A percentile compares a stretch with the other conserved stretches of the same genome.
phyloP scores from a whole-genome alignment of 2,113 vertebrate species.

The Heterocephalus glaber region DNA sequence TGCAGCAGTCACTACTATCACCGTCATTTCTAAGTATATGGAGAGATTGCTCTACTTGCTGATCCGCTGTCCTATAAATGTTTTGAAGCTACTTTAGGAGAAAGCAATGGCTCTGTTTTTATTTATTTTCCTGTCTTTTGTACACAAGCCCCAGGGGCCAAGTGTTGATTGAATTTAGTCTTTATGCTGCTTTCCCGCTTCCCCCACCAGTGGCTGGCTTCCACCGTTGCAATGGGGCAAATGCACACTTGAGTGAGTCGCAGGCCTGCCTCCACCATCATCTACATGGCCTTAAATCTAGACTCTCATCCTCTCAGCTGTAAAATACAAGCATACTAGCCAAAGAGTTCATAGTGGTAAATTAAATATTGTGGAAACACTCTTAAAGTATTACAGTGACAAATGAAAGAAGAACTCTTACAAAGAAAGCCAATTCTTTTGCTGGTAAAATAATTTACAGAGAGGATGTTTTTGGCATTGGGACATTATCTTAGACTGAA shows the following conservation, averaged over 20 bases:
- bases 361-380: not conserved
- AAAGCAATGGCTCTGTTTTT: not conserved
- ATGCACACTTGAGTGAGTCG: not conserved
- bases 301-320: not conserved
- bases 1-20: not conserved
- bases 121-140: not conserved
- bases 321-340: not conserved
- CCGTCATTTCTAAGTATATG: not conserved
- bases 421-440: not conserved
- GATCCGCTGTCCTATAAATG: not conserved
- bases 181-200: not conserved
- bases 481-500: constrained; percentile 28
- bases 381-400: not conserved
- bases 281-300: not conserved
- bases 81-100: not conserved
- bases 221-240: not conserved
- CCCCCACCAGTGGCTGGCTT: not conserved
- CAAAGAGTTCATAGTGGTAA: not conserved
- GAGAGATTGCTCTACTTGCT: not conserved
- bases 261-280: not conserved
- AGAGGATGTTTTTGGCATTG: not conserved
- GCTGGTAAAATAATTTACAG: constrained; percentile 45
- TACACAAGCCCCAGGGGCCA: not conserved
- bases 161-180: not conserved
- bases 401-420: not conserved